These are phyloP conservation scores for Paracentrotus lividus DNA, from an alignment of 53 echinoderm and acorn worm species.

Conservation along the genomic window DNA sequence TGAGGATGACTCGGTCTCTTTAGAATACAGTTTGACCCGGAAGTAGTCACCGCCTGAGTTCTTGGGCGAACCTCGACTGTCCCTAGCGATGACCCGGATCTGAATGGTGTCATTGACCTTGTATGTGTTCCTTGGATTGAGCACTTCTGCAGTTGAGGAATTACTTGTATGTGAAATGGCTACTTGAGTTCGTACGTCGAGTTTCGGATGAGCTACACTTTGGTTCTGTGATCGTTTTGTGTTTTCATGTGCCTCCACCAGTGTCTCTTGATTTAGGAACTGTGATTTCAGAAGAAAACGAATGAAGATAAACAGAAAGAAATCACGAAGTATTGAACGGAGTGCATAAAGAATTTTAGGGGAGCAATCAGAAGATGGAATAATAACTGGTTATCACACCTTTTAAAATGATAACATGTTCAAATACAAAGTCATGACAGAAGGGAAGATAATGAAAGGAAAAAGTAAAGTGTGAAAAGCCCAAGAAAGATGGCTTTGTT, in stretches of 20 bases:
- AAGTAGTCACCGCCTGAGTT: constrained; percentile 76
- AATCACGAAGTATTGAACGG: neutral
- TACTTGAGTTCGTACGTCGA: neutral
- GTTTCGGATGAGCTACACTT: neutral
- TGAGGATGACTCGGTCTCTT: constrained; percentile 44
- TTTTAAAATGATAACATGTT: too few species aligned
- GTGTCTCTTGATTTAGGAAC: neutral
- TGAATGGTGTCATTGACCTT: constrained; percentile 63
- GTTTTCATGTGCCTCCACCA: neutral
- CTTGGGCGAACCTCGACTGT: constrained; percentile 40
- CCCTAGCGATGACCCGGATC: constrained; percentile 64
- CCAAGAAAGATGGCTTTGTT: too few species aligned
- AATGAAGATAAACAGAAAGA: neutral
- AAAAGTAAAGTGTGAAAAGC: too few species aligned
- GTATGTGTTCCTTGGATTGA: constrained; percentile 21
- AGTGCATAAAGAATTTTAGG: too few species aligned
- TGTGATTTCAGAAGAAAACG: neutral
- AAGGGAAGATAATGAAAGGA: too few species aligned
- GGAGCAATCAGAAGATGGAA: too few species aligned
- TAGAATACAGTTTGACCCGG: constrained; percentile 72
- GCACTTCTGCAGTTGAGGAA: neutral
- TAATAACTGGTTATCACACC: too few species aligned
- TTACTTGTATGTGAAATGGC: neutral
- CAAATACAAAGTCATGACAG: too few species aligned
- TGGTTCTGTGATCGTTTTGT: neutral